phyloP scores from a whole-genome alignment of 2,888 invertebrate genomes.

The Drosophila nigricruria region DNA sequence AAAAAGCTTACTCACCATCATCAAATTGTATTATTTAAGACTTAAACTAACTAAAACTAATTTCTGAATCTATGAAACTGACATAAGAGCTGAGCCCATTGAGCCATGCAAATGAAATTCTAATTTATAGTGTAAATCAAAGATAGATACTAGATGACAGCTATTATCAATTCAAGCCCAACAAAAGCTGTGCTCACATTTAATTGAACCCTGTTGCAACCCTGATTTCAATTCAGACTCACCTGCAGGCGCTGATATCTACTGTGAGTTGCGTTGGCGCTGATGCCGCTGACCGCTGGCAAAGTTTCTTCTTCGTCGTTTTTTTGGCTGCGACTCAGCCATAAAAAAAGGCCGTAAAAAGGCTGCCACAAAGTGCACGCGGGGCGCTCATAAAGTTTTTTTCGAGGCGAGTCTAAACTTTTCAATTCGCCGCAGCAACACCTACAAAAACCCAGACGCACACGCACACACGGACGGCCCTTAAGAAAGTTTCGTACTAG shows the following conservation, averaged over 20 bases:
- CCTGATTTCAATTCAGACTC: slow-evolving; percentile 16
- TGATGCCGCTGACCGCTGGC: slow-evolving; percentile 59
- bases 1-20: neutral
- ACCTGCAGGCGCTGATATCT: slow-evolving; percentile 20
- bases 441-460: slow-evolving; percentile 47
- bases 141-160: neutral
- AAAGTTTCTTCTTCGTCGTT: slow-evolving; percentile 35
- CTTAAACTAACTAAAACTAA: neutral
- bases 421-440: slow-evolving; percentile 77
- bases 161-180: neutral
- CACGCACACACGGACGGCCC: slow-evolving; percentile 13
- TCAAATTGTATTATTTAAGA: neutral
- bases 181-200: neutral
- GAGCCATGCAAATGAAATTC: no score
- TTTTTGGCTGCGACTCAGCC: slow-evolving; percentile 50
- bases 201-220: neutral
- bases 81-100: no score
- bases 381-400: slow-evolving; percentile 69
- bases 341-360: slow-evolving; percentile 74
- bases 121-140: no score
- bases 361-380: slow-evolving; percentile 44
- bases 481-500: slow-evolving; percentile 54
- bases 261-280: slow-evolving; percentile 6
- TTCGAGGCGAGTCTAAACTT: slow-evolving; percentile 65
- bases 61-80: neutral